Evolutionary conservation across 2,797 vertebrate species (phyloP).

Genomic region (Notolepis coatsorum): DNA sequence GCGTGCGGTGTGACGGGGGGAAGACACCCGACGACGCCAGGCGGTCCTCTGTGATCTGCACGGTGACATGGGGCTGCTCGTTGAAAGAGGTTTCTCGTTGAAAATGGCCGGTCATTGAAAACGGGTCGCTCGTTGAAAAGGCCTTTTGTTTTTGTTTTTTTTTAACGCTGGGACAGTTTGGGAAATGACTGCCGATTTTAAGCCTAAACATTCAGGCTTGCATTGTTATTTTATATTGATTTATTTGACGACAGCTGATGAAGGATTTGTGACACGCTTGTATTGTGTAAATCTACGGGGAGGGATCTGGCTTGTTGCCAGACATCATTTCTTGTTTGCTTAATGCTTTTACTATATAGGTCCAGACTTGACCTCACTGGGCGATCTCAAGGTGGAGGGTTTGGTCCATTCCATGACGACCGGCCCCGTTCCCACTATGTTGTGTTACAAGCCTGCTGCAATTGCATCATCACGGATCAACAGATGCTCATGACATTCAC

Average conservation of each 20-base stretch:
- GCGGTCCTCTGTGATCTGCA: neutral
- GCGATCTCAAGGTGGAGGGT: slow-evolving; percentile 34
- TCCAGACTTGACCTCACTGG: slow-evolving; percentile 28
- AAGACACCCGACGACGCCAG: neutral
- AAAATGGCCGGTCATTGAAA: too few relatives aligned
- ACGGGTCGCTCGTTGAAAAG: too few relatives aligned
- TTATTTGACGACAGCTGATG: too few relatives aligned
- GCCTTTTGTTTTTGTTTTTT: too few relatives aligned
- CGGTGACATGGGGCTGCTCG: too few relatives aligned
- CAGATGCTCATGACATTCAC: slow-evolving; percentile 73
- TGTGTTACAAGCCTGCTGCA: slow-evolving; percentile 36
- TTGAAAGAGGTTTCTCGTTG: too few relatives aligned
- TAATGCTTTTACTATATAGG: neutral
- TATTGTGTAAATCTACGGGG: neutral
- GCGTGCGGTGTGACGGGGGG: slow-evolving; percentile 40
- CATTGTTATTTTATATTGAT: too few relatives aligned
- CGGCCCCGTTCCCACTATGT: slow-evolving; percentile 12
- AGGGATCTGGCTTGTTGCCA: neutral
- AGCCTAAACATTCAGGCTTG: too few relatives aligned
- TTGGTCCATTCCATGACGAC: slow-evolving; percentile 29
- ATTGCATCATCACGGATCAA: slow-evolving; percentile 62
- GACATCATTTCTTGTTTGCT: slow-evolving; percentile 31
- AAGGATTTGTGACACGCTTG: neutral
- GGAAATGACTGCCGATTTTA: too few relatives aligned
- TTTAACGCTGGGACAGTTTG: too few relatives aligned